Percentiles rank a stretch among this genome's conserved stretches.
These are phyloP conservation scores for Panagrolaimus sp. DNA, from an alignment of 1,140 invertebrate genomes.

Conservation along the genomic window DNA sequence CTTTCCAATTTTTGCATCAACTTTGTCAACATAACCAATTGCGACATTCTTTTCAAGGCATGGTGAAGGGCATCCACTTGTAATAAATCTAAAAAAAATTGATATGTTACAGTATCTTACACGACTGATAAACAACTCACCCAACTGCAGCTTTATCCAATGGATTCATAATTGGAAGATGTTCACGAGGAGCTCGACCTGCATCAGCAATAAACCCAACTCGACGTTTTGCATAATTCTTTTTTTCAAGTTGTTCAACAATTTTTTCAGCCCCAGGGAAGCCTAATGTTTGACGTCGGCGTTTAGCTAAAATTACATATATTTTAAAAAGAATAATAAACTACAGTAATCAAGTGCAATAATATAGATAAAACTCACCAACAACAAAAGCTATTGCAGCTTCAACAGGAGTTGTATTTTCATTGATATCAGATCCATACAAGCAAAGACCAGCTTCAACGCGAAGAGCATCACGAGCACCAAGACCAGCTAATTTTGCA, in stretches of 20 bases:
- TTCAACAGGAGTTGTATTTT: conserved; percentile 83
- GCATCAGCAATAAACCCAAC: conserved; percentile 69
- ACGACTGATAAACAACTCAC: too few relatives aligned
- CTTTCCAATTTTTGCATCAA: conserved; percentile 64
- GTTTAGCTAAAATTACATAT: conserved; percentile 40
- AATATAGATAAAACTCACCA: too few relatives aligned
- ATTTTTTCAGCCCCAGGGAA: conserved; percentile 64
- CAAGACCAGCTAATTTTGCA: conserved; percentile 81
- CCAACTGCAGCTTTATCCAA: conserved; percentile 70
- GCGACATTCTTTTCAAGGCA: conserved; percentile 78
- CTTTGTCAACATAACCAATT: conserved; percentile 81
- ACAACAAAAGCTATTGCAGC: conserved; percentile 84
- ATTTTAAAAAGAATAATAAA: too few relatives aligned
- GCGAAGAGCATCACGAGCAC: conserved; percentile 75
- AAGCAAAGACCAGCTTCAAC: conserved; percentile 94
- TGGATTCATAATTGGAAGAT: conserved; percentile 62
- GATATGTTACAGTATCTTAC: too few relatives aligned
- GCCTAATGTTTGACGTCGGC: conserved; percentile 56
- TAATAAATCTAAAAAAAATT: conserved; percentile 65
- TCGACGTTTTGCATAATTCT: conserved; percentile 69
- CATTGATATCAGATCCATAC: conserved; percentile 91
- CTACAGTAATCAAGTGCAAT: too few relatives aligned
- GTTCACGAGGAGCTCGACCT: conserved; percentile 66
- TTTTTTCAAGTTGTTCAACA: conserved; percentile 65
- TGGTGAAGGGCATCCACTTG: conserved; percentile 89